Base-by-base conservation (phyloP, 2,113 vertebrate species). In the Forbesichthys papilliferus region DNA sequence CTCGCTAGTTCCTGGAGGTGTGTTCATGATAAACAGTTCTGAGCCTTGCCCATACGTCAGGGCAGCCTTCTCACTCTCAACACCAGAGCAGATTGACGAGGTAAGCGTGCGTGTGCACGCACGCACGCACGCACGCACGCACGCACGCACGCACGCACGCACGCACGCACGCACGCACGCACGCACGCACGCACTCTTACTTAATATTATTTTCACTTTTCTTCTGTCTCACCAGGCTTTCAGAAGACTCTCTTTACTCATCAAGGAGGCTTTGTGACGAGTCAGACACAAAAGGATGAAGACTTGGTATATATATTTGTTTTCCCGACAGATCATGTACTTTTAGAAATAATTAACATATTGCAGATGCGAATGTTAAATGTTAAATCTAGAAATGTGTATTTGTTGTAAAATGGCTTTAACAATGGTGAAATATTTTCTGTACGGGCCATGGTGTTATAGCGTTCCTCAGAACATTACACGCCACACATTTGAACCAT, bases 51-150 rank as follows among this genome's bases (percentile, higher is more conserved):
- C 95, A 0, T 97, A 95, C 0, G 90, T 96, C 73, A 93, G 96
- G 93, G 95, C 92, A 0, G 93, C 95, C 46, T 98, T 95, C 77
- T 99, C 97, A 52, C 71, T 92, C 12, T 88, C 93, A 63, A 93
- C 96, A 73, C 94, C 96, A 9, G 88, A 94, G 52, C 91, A 97
- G 80, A 98, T 99, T 9, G 95, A 98, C 51, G 73, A 93, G 86
- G 97, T 96, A 73, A 20, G 87, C 56, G 52, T 1, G 20, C 20
- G 1, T 20, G 20, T 20, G 1, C 20, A 20, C 75, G 71, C 0
- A 14, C 3, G 48, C 54, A 66, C 56, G 33, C 36, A 58, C 49
- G 64, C 57, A 67, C 47, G 52, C 18, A 67, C n/a, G 46, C 67
- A 49, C 12, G 62, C 61, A 61, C 66, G 53, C 20, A 34, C 59